Percentiles rank a stretch among this genome's conserved stretches.
Evolutionary conservation across 2,113 vertebrate species (phyloP).

Genomic region (rabbit (Oryctolagus cuniculus)): DNA sequence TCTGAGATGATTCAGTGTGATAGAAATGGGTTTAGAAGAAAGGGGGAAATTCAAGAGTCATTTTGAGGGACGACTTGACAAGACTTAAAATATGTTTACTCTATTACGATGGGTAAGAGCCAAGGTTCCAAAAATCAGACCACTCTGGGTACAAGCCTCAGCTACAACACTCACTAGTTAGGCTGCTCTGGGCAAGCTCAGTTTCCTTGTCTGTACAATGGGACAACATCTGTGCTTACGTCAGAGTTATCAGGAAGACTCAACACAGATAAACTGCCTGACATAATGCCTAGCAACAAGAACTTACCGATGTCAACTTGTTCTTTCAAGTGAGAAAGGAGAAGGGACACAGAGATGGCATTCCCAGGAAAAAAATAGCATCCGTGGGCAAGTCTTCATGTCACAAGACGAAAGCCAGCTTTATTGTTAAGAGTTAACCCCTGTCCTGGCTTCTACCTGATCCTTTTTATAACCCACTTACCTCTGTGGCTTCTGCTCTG

Average conservation of each 20-base stretch:
- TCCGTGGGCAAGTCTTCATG: background rate
- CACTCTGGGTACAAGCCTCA: slow-evolving; percentile 3
- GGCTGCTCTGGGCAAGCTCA: background rate
- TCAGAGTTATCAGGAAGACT: background rate
- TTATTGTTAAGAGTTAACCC: background rate
- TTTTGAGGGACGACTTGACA: background rate
- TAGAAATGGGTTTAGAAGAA: background rate
- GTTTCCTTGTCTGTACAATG: background rate
- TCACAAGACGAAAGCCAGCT: background rate
- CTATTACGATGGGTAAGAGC: background rate
- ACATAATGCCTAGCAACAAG: background rate
- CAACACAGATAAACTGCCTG: background rate
- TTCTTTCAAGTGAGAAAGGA: background rate
- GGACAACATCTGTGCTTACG: background rate
- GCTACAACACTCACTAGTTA: background rate
- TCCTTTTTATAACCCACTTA: slow-evolving; percentile 32
- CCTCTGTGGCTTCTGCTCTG: slow-evolving; percentile 61
- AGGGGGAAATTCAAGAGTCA: background rate
- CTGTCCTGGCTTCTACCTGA: background rate
- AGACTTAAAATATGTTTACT: background rate
- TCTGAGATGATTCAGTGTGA: background rate
- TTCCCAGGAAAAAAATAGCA: background rate
- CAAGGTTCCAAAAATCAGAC: background rate
- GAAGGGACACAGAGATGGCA: background rate
- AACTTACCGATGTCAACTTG: background rate